These are phyloP conservation scores for Amazonetta brasiliensis DNA, from an alignment of 2,797 vertebrate genomes.

Conservation along the genomic window DNA sequence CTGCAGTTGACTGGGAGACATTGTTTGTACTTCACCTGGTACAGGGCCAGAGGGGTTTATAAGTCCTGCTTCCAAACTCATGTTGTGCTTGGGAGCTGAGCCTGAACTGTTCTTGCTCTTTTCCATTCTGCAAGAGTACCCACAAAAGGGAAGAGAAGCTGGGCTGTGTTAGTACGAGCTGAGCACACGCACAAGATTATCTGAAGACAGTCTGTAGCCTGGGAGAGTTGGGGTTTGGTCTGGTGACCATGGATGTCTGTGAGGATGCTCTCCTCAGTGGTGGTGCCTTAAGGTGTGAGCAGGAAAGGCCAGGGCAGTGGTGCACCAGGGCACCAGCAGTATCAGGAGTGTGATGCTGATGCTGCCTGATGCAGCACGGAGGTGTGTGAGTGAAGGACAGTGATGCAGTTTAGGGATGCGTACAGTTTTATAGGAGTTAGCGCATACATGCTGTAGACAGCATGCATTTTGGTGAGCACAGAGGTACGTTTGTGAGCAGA, in stretches of 20 bases:
- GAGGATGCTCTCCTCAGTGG: background rate
- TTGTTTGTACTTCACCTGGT: slow-evolving; percentile 36
- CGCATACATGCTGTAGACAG: background rate
- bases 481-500: background rate
- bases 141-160: background rate
- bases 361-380: background rate
- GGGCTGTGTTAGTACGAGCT: background rate
- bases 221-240: background rate
- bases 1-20: background rate
- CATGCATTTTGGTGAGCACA: background rate
- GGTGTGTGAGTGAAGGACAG: background rate
- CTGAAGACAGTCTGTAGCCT: background rate
- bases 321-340: background rate
- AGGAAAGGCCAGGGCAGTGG: background rate
- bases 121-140: slow-evolving; percentile 1
- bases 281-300: background rate
- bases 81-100: slow-evolving; percentile 1
- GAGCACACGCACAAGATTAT: background rate
- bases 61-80: background rate
- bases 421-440: background rate
- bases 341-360: background rate
- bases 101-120: background rate
- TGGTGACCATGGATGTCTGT: accelerated
- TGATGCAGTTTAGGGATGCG: background rate
- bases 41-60: background rate